Evolutionary conservation across 2,113 vertebrate genomes (phyloP), one percentile per base, ranked within the genome.

Genomic region (Crocuta crocuta): DNA sequence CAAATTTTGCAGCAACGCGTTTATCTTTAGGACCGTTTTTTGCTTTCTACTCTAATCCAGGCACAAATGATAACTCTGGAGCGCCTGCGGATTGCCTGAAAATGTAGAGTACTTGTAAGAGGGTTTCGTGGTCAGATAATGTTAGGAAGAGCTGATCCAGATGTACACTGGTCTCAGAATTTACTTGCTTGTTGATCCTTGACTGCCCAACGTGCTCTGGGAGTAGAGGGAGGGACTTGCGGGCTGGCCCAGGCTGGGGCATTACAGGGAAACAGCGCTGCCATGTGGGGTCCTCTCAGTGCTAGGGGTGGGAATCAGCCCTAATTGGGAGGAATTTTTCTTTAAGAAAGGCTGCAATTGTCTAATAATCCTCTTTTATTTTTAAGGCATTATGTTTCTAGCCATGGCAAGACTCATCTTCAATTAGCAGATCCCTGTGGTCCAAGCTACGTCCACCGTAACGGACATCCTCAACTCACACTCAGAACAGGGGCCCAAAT

Each of bases 1-100:
- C 33, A 13, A 71, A 43, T 93, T 93, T 91, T 92, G 9, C 17
- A 82, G 35, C 68, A 45, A n/a, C 10, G 3, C 24, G 73, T 80
- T 79, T 81, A 35, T 73, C 89, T 68, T 76, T 73, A 73, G 80
- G 21, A 35, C 26, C 43, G 19, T 53, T 87, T 87, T 94, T 83
- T 86, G 19, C n/a, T 73, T 93, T 88, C 66, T 93, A 55, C 48
- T 89, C 55, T 88, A 96, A 95, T 43, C 7, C 7, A 89, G 13
- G 53, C 48, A 48, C 81, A 84, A 45, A 24, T 70, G 1, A 28
- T 68, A 58, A 81, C 39, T 50, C 61, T 4, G 28, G 58, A 35
- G 10, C 55, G 12, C 53, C 21, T 10, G 26, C 5, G 15, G 66
- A 92, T 0, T 1, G 6, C 45, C 50, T 33, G n/a, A 35, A 63